Percentiles rank a stretch among this genome's conserved stretches.
Evolutionary conservation across 2,113 vertebrate genomes (phyloP).

Genomic region (Arenaria interpres): DNA sequence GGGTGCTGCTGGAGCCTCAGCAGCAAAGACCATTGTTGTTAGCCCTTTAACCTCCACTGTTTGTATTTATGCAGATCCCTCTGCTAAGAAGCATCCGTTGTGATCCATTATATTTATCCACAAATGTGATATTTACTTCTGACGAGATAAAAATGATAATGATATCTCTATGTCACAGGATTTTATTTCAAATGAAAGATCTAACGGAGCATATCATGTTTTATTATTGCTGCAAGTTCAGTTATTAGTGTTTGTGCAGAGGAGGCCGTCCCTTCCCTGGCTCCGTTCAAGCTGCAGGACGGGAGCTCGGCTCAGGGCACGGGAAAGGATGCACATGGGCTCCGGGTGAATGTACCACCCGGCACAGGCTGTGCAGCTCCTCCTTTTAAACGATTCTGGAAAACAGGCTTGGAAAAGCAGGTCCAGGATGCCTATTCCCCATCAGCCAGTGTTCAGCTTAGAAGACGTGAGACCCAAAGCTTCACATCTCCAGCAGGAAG

Average conservation of each 20-base stretch:
- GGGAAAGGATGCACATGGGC: neutral
- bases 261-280: neutral
- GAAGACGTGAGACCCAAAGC: neutral
- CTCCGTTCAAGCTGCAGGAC: neutral
- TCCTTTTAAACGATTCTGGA: neutral
- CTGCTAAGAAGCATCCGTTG: neutral
- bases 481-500: neutral
- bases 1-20: neutral
- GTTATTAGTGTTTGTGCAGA: neutral
- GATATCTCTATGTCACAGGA: slow-evolving; percentile 10
- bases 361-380: neutral
- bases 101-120: slow-evolving; percentile 37
- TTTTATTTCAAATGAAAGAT: slow-evolving; percentile 61
- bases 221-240: slow-evolving; percentile 10
- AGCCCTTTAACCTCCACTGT: neutral
- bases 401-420: neutral
- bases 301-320: neutral
- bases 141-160: slow-evolving; percentile 35
- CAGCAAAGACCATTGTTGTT: neutral
- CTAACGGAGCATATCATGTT: neutral
- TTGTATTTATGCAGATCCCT: neutral
- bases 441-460: neutral
- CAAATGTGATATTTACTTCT: slow-evolving; percentile 29
- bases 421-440: neutral
- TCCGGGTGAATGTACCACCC: neutral